Evolutionary conservation across 2,888 invertebrate species (phyloP).

Genomic region (Folsomia candida): DNA sequence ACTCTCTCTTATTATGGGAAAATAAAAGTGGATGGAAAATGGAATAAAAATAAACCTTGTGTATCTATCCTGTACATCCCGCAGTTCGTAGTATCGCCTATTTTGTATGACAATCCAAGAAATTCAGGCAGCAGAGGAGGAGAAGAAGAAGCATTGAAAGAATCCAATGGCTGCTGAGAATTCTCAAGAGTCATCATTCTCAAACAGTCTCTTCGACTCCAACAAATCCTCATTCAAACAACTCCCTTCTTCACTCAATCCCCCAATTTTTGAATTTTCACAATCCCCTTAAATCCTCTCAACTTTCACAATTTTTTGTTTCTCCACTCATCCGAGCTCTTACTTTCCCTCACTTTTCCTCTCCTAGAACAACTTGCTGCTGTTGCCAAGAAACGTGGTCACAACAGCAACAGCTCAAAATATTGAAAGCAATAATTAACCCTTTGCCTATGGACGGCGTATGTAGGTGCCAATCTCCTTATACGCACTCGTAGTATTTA

Average conservation of each 20-base stretch:
- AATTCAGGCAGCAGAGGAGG: background rate
- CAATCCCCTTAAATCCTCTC: background rate
- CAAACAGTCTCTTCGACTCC: background rate
- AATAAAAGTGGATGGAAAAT: background rate
- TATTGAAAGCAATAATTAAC: too few relatives aligned
- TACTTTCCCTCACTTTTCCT: too few relatives aligned
- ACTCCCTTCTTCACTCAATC: background rate
- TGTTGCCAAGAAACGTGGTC: too few relatives aligned
- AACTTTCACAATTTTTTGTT: background rate
- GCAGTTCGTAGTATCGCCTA: background rate
- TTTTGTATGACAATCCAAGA: background rate
- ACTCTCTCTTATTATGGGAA: background rate
- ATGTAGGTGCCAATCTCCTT: too few relatives aligned
- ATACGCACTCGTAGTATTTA: too few relatives aligned
- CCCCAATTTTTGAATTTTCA: background rate
- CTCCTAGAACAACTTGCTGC: too few relatives aligned
- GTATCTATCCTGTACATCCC: background rate
- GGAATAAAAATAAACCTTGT: background rate
- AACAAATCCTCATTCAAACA: slow-evolving; percentile 2
- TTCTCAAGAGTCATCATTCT: slow-evolving; percentile 6
- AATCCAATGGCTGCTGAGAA: too few relatives aligned
- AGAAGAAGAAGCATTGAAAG: background rate
- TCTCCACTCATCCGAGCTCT: background rate
- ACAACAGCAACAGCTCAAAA: too few relatives aligned
- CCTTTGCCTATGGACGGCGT: too few relatives aligned